Conservation (phyloP, 2,113 vertebrate genomes). For the Phalacrocorax aristotelis region DNA sequence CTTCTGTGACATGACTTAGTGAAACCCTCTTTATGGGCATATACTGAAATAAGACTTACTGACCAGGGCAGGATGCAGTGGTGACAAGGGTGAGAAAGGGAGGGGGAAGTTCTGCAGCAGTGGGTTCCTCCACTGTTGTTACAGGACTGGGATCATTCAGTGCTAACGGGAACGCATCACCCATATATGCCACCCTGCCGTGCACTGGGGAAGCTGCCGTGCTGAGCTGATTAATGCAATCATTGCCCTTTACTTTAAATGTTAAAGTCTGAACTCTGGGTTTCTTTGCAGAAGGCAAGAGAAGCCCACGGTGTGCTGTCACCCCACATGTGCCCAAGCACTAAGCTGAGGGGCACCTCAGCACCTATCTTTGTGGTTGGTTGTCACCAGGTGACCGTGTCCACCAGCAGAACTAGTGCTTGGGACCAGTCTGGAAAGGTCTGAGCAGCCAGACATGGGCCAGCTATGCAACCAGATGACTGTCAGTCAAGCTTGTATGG, state of each 20-base stretch:
- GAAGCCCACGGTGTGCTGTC: neutral
- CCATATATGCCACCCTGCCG: neutral
- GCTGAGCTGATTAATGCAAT: neutral
- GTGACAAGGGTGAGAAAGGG: neutral
- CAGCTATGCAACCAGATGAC: fast-evolving
- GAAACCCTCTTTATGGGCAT: neutral
- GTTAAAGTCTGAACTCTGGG: neutral
- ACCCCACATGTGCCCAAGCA: neutral
- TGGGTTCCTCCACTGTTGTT: fast-evolving
- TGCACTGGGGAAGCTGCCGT: neutral
- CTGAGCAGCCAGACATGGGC: neutral
- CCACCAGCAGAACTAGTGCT: neutral
- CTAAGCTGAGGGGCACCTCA: neutral
- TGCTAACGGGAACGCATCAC: neutral
- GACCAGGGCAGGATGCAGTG: neutral
- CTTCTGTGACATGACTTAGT: neutral
- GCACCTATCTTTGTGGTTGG: neutral
- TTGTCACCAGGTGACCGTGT: neutral
- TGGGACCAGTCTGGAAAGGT: neutral
- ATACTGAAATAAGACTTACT: neutral
- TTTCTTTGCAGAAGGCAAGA: neutral
- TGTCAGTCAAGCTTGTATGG: neutral
- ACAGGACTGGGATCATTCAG: fast-evolving
- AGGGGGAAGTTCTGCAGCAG: neutral
- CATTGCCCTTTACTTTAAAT: neutral